phyloP scores from a whole-genome alignment of 2,797 vertebrate species.

The Pelobates cultripes region DNA sequence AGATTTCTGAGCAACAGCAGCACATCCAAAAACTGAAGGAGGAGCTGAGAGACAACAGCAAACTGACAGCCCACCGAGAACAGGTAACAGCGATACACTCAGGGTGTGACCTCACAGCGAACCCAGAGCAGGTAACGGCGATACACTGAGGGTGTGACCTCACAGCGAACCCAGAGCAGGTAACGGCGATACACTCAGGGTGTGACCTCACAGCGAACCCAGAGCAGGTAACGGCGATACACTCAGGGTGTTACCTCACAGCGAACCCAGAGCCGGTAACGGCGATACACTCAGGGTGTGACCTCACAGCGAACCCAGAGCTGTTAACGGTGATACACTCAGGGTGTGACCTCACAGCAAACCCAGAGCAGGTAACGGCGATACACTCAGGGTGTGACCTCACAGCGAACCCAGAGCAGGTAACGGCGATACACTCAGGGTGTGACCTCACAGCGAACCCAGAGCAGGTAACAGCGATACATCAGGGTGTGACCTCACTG shows the following conservation, averaged over 20 bases:
- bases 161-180: no score
- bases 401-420: no score
- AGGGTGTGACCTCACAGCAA: no score
- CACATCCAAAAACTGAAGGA: constrained; percentile 64
- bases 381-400: no score
- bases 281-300: neutral
- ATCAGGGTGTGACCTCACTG: no score
- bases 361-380: no score
- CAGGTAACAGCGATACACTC: constrained; percentile 59
- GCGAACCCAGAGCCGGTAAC: neutral
- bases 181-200: no score
- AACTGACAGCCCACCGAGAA: constrained; percentile 63
- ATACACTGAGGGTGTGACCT: no score
- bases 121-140: neutral
- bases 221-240: neutral
- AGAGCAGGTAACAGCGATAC: no score
- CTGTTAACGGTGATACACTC: no score
- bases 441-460: no score
- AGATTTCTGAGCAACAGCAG: constrained; percentile 60
- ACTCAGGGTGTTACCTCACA: neutral
- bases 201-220: neutral
- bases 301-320: neutral
- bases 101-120: neutral
- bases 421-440: no score
- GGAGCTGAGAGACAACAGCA: constrained; percentile 65